Base-by-base conservation (phyloP, 2,113 vertebrate genomes). In the Cyanoliseus patagonus region DNA sequence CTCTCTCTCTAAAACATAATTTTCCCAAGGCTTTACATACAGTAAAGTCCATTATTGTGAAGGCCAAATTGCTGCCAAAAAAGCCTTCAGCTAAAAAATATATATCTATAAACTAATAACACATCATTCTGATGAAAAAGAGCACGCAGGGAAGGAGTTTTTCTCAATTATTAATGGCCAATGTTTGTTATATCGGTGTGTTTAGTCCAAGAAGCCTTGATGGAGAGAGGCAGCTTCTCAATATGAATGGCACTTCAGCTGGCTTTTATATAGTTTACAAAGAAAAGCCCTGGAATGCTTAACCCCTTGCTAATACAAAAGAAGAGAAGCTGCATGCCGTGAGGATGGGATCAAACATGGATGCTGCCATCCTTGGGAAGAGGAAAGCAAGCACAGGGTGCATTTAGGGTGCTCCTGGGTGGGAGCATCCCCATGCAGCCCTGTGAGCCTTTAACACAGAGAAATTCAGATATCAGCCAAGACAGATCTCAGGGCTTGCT, bases 1-100 rank as follows among this genome's bases (percentile, higher is more conserved):
- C 62, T 63, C 72, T 63, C 72, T 80, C 86, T 82, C 73, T 53
- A 64, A 68, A 44, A 3, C 37, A 55, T 75, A 52, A 12, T 88
- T 95, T 92, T 94, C 47, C 80, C 85, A 94, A 92, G 89, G 93
- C 76, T 97, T 94, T 94, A 61, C 93, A 88, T 94, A 91, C 64
- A 90, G 62, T 90, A 23, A 96, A 96, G 94, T 87, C 87, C 78
- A 78, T 93, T 95, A 92, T 75, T 83, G 69, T 76, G 88, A 97
- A 92, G 86, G 85, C 87, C 83, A 92, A 95, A 96, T 94, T 77
- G 75, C 80, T 94, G 90, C 80, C 94, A 95, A 92, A 90, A 86
- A 95, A 86, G 35, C 64, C 88, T 95, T 94, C 84, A 86, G 79
- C 90, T 88, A 77, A 86, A 85, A 94, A 73, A 83, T 77, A 79